phyloP scores from a whole-genome alignment of 2,797 vertebrate species.

The Taenioides sp. region DNA sequence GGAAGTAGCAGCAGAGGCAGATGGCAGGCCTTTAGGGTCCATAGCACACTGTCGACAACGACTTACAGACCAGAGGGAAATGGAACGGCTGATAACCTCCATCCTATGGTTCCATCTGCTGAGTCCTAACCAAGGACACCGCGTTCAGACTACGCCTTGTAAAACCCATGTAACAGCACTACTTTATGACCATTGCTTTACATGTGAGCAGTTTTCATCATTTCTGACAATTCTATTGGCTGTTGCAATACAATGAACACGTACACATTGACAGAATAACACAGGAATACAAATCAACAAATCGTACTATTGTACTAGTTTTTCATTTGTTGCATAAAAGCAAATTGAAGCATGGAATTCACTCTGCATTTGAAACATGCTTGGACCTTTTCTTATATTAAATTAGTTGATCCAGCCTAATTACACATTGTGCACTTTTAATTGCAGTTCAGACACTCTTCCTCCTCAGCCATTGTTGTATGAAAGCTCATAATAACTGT shows the following conservation, averaged over 20 bases:
- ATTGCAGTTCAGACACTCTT: slow-evolving; percentile 10
- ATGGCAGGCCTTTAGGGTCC: slow-evolving; percentile 82
- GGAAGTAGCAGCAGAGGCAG: slow-evolving; percentile 76
- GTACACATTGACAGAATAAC: neutral
- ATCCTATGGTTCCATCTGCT: slow-evolving; percentile 82
- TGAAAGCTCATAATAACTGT: slow-evolving; percentile 20
- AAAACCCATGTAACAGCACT: slow-evolving; percentile 46
- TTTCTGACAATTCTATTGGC: neutral
- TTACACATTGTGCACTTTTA: slow-evolving; percentile 6
- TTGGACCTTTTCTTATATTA: neutral
- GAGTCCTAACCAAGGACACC: slow-evolving; percentile 80
- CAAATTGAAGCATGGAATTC: neutral
- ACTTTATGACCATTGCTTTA: slow-evolving; percentile 7
- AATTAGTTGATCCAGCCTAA: neutral
- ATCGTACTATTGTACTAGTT: neutral
- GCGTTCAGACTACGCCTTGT: slow-evolving; percentile 58
- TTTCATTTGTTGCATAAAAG: neutral
- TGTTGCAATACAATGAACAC: neutral
- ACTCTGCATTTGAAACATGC: neutral
- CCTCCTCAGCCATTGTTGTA: slow-evolving; percentile 9
- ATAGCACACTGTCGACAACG: slow-evolving; percentile 79
- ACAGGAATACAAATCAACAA: neutral
- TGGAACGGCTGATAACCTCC: slow-evolving; percentile 79
- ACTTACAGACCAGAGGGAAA: slow-evolving; percentile 82
- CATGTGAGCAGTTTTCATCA: slow-evolving; percentile 12